These are phyloP conservation scores for Caenorhabditis becei DNA, from an alignment of 2,888 invertebrate genomes.

Conservation along the genomic window DNA sequence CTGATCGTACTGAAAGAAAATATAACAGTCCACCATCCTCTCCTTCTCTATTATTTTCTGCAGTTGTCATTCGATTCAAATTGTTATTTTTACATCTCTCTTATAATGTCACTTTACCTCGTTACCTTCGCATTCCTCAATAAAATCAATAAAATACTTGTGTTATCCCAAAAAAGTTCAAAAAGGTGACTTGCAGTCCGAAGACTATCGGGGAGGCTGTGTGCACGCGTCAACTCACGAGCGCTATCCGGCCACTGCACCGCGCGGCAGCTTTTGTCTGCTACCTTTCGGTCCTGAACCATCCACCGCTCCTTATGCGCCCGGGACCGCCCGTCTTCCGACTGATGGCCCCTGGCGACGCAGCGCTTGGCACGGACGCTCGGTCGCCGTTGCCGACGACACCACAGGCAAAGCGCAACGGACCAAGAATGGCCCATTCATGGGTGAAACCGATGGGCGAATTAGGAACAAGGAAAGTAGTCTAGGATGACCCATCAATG, in stretches of 20 bases:
- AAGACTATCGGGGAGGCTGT: slow-evolving; percentile 15
- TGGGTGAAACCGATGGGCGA: no score
- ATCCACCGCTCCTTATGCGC: slow-evolving; percentile 35
- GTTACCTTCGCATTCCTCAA: no score
- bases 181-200: slow-evolving; percentile 14
- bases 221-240: slow-evolving; percentile 6
- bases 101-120: no score
- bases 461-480: no score
- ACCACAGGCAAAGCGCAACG: no score
- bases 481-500: no score
- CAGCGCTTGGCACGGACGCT: slow-evolving; percentile 48
- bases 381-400: slow-evolving; percentile 48
- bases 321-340: slow-evolving; percentile 37
- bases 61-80: no score
- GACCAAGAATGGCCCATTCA: no score
- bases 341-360: slow-evolving; percentile 32
- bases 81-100: no score
- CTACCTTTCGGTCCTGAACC: slow-evolving; percentile 19
- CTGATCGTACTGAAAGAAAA: no score
- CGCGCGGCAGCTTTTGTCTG: slow-evolving; percentile 25
- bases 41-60: no score
- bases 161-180: background rate
- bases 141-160: background rate
- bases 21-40: no score
- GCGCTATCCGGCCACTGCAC: slow-evolving; percentile 24